A percentile compares a stretch with the other conserved stretches of the same genome.
Conservation (phyloP, 2,113 vertebrate genomes). For the Thryonomys swinderianus region DNA sequence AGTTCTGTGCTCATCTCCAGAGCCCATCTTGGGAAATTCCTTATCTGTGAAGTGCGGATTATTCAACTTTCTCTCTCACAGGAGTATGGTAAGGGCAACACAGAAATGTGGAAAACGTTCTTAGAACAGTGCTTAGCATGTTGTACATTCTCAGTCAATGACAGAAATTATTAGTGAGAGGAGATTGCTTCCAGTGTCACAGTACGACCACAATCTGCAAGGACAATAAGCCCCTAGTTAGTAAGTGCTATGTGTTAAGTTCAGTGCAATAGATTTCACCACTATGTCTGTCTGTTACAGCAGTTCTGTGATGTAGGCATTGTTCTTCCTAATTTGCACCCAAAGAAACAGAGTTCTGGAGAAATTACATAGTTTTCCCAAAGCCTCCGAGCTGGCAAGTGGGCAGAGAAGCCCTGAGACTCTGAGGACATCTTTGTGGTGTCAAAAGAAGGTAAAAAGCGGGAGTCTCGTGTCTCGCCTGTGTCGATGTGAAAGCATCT, state of each 20-base stretch:
- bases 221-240: background rate
- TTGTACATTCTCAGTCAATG: background rate
- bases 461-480: background rate
- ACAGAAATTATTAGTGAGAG: background rate
- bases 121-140: background rate
- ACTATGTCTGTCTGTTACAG: background rate
- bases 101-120: background rate
- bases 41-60: background rate
- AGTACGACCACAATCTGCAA: background rate
- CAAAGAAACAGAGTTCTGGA: background rate
- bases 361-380: background rate
- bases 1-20: background rate
- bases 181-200: background rate
- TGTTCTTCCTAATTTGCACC: background rate
- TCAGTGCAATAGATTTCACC: background rate
- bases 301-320: background rate
- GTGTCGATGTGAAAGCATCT: background rate
- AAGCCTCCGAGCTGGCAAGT: background rate
- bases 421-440: background rate
- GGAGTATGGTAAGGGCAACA: background rate
- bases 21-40: background rate
- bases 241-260: background rate
- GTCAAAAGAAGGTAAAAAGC: background rate
- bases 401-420: background rate
- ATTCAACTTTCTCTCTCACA: background rate